A percentile compares a stretch with the other conserved stretches of the same genome.
These are phyloP conservation scores for Anseranas semipalmata DNA, from an alignment of 2,113 vertebrate species.

Conservation along the genomic window DNA sequence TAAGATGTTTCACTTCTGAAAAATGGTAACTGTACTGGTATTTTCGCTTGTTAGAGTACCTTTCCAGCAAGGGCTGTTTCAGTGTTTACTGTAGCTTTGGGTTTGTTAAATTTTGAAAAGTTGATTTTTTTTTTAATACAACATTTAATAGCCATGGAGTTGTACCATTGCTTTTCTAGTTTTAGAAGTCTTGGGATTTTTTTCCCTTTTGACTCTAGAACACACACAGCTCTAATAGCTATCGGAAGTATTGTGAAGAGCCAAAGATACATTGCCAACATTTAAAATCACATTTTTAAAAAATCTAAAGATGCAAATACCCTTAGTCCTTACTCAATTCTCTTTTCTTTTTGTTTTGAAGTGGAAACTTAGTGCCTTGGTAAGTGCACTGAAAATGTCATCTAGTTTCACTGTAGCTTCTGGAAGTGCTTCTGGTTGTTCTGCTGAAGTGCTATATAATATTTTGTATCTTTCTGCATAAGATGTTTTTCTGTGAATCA, in stretches of 20 bases:
- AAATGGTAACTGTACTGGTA: background rate
- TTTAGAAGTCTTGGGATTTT: background rate
- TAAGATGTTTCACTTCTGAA: background rate
- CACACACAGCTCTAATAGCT: background rate
- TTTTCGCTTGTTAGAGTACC: background rate
- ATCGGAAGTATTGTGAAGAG: background rate
- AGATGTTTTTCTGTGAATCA: background rate
- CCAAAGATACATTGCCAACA: background rate
- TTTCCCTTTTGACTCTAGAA: background rate
- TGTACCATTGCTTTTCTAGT: background rate
- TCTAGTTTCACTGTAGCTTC: background rate
- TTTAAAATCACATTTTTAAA: background rate
- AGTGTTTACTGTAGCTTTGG: background rate
- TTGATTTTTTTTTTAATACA: background rate
- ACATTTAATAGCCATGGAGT: background rate
- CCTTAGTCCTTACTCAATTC: background rate
- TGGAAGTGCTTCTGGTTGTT: background rate
- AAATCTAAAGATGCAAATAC: background rate
- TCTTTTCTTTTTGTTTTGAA: background rate
- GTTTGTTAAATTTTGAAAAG: background rate
- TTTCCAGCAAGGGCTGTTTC: background rate
- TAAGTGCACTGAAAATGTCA: constrained; percentile 1
- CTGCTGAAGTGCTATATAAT: fast-evolving
- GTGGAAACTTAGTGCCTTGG: constrained; percentile 38
- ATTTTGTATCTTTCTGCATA: background rate